Percentiles rank a stretch among this genome's conserved stretches.
Conservation (phyloP, 1,140 invertebrate genomes). For the Berghia stephanieae region DNA sequence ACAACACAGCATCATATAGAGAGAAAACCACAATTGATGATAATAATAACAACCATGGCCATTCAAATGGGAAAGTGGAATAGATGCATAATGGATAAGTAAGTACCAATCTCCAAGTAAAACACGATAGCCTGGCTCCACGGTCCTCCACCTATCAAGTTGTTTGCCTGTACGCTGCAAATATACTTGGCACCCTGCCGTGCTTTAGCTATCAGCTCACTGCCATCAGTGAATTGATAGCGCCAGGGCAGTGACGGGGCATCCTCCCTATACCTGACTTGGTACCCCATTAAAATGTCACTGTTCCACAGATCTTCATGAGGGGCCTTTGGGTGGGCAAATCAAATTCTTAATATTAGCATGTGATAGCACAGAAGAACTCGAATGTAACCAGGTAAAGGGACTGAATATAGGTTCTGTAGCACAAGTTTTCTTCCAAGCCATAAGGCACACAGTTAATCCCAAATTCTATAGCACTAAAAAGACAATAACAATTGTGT, state of each 20-base stretch:
- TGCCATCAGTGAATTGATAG: constrained; percentile 23
- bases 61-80: too few species aligned
- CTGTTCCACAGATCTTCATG: constrained; percentile 36
- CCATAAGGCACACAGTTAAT: too few species aligned
- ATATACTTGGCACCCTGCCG: constrained; percentile 25
- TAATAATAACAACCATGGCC: too few species aligned
- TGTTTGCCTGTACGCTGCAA: constrained; percentile 36
- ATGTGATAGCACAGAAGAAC: too few species aligned
- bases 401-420: too few species aligned
- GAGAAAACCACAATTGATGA: not conserved
- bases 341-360: too few species aligned
- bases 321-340: constrained; percentile 32
- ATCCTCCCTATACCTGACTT: constrained; percentile 27
- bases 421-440: too few species aligned
- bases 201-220: not conserved
- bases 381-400: too few species aligned
- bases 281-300: constrained; percentile 32
- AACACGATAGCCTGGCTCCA: constrained; percentile 29
- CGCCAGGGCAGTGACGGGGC: constrained; percentile 18
- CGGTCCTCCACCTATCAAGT: constrained; percentile 36
- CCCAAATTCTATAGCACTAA: too few species aligned
- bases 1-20: not conserved
- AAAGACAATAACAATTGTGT: too few species aligned
- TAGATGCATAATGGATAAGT: not conserved
- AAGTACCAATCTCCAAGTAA: constrained; percentile 39